Evolutionary conservation across 2,797 vertebrate genomes (phyloP), one percentile per base, ranked within the genome.

Genomic region (Siniperca obscura): DNA sequence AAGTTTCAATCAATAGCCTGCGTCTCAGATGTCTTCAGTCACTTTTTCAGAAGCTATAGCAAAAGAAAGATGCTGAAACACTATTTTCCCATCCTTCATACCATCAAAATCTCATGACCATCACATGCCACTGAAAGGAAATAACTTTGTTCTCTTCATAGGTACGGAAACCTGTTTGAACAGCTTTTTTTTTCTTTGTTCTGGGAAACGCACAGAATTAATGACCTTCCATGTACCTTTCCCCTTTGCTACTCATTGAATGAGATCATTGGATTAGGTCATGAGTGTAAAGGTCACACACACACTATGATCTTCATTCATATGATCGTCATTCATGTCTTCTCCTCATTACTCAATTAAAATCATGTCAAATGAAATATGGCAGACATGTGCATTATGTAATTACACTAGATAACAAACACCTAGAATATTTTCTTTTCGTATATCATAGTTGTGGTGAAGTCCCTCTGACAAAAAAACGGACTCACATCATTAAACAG

Each of bases 1-100:
- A 70, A 85, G 87, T 90, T 92, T 86, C 89, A 86, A 68, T 85
- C 70, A 75, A 70, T 56, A 21, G 11, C 9, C 7, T 0, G 59
- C 1, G 44, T 55, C 65, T 86, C 73, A 74, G 60, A 74, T 72
- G 69, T 83, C 72, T 81, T 60, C 48, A 38, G 75, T 50, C 21
- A 61, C 59, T 27, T 78, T 81, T 87, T 90, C 77, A 80, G 67
- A 82, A 76, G 30, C 42, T 21, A 36, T 7, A 42, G 38, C 66
- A 48, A 38, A 67, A 73, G 27, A 70, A 74, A 78, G n/a, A 67
- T 7, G 27, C 22, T 22, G 62, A 87, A 85, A 67, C 25, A 16
- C 25, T 1, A 38, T 60, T 62, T 62, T 21, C n/a, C 30, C 71
- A 34, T 9, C 38, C 7, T 21, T 38, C 21, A 16, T 1, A 59